Base-by-base conservation (phyloP, 2,797 vertebrate genomes). In the Lycodopsis pacificus region DNA sequence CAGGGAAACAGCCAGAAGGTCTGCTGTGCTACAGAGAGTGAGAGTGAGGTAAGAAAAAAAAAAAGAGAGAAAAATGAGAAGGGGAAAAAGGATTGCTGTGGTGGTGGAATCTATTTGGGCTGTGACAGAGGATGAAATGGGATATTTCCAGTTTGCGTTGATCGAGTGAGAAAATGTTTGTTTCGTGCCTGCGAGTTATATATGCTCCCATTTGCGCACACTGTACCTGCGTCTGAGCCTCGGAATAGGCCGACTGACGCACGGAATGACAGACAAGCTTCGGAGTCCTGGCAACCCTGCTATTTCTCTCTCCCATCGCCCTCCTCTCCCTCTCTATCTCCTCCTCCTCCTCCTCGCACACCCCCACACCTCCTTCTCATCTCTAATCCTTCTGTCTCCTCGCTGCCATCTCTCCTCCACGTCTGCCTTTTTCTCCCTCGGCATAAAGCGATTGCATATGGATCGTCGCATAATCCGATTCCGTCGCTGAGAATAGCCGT, bases 231-330 rank as follows among this genome's bases (percentile, higher is more conserved):
- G 92, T 94, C 77, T 88, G 86, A 91, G 87, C 81, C 94, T 88
- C 81, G 87, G 92, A 95, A 95, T 95, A 95, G 93, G 73, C 86
- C 51, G 90, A 93, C 88, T 94, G 94, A 95, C 94, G 94, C 93
- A 95, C 88, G 3, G 83, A 87, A 92, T 92, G 91, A 94, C 93
- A 93, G 92, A 86, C 89, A 79, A 84, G 89, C 88, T 92, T 87
- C 86, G 86, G 89, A 88, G 89, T 87, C 92, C 91, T 94, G 91
- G 92, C 93, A 94, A 88, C 89, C 71, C 84, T 48, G 72, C 80
- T 76, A 78, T 91, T 86, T 83, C 82, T 82, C 80, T 81, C 85
- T 77, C 86, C 38, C 73, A 57, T 86, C 70, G 8, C 67, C 75
- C 82, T 72, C 81, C 69, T 77, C 76, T 63, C 25, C 38, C 67